phyloP scores from a whole-genome alignment of 2,797 vertebrate genomes.

The Ctenochaetus hawaiiensis region DNA sequence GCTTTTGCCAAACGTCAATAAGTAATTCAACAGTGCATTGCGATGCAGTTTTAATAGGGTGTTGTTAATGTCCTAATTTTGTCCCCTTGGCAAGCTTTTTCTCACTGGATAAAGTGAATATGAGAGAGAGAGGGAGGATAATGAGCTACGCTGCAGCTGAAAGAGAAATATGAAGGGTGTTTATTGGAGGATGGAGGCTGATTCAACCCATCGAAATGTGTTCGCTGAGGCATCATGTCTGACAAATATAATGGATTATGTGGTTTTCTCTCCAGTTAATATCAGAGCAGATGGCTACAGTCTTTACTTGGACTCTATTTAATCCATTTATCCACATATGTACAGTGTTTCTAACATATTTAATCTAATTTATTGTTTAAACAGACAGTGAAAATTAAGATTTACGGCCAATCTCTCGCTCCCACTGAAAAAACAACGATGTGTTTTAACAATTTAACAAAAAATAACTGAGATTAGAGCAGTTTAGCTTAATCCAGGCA shows the following conservation, averaged over 20 bases:
- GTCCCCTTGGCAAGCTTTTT: constrained; percentile 40
- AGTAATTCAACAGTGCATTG: constrained; percentile 23
- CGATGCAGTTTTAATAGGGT: constrained; percentile 41
- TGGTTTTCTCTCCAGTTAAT: not conserved
- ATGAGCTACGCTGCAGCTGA: constrained; percentile 20
- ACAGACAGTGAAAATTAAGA: too few species aligned
- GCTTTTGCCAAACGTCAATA: constrained; percentile 38
- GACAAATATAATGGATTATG: not conserved
- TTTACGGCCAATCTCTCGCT: too few species aligned
- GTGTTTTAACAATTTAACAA: not conserved
- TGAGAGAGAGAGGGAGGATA: constrained; percentile 23
- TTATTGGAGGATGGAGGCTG: constrained; percentile 32
- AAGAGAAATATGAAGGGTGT: constrained; percentile 31
- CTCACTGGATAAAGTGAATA: constrained; percentile 26
- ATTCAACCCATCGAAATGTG: constrained; percentile 2
- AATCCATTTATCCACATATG: constrained; percentile 1
- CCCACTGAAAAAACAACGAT: not conserved
- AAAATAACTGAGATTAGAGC: not conserved
- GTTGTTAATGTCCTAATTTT: constrained; percentile 47
- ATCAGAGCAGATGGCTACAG: not conserved
- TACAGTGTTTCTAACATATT: not conserved
- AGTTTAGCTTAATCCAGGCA: constrained; percentile 1
- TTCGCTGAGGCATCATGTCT: constrained; percentile 10
- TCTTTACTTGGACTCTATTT: not conserved
- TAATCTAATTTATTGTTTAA: too few species aligned